Evolutionary conservation across 2,797 vertebrate genomes (phyloP), one percentile per base, ranked within the genome.

Genomic region (Peromyscus attwateri): DNA sequence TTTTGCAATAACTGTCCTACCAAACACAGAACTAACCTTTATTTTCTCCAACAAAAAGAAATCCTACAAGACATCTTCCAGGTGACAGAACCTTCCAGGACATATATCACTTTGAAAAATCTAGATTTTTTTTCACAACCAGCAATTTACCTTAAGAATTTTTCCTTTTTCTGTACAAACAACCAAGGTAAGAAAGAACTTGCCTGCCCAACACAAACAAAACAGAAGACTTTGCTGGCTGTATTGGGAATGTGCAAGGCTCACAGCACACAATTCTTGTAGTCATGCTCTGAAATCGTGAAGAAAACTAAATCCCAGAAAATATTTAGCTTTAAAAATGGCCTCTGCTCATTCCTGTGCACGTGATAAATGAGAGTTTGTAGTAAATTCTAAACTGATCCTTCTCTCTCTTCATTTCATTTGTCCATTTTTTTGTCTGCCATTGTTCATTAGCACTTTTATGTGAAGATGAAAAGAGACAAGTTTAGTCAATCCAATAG

Each of bases 371-470:
- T 68, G 95, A 95, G 55, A 87, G 37, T 83, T 94, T 91, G 83
- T 46, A 31, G 55, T 75, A 75, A 88, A 93, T 66, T 87, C 81
- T 97, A 60, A 96, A 93, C 66, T 64, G 60, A 12, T 89, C 93
- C 66, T 76, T 87, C 60, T 89, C 75, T 80, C 94, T 87, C 37
- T 55, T 89, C 93, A 85, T 76, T 94, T n/a, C 83, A 96, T 95
- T 91, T 97, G 92, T 21, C 87, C n/a, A 75, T 75, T 80, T 95
- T 89, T 93, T 93, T 60, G 55, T 40, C 81, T 94, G 80, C 80
- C 80, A 94, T 60, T 96, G 55, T 73, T 95, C 76, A 43, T 80
- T 95, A 96, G 77, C 62, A 92, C 89, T 91, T 97, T 92, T 95
- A 96, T 82, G 52, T 91, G 64, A 95, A 90, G 91, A 96, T 81